Conservation (phyloP, 1,140 invertebrate species). For the Eufriesea mexicana region DNA sequence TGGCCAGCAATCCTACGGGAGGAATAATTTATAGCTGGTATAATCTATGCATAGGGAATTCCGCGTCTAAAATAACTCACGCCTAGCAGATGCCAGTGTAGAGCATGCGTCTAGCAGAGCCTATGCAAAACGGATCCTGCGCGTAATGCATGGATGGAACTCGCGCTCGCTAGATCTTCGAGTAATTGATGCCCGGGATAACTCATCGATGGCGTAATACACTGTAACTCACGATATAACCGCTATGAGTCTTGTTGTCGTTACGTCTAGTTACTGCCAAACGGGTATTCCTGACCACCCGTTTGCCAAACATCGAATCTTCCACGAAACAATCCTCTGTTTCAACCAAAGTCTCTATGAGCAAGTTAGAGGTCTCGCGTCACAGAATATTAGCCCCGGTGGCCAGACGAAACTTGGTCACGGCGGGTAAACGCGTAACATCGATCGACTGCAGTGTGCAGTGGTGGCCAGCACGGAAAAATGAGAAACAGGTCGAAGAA, state of each 20-base stretch:
- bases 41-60: constrained; percentile 36
- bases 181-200: constrained; percentile 12
- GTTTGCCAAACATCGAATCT: too few species aligned
- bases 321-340: too few species aligned
- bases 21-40: constrained; percentile 19
- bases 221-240: too few species aligned
- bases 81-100: not conserved
- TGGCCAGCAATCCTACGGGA: not conserved
- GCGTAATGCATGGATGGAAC: constrained; percentile 10
- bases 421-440: not conserved
- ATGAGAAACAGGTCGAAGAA: constrained; percentile 28
- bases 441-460: not conserved
- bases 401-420: not conserved
- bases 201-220: not conserved
- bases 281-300: too few species aligned
- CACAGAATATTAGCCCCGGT: too few species aligned
- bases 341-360: too few species aligned
- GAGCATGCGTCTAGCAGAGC: not conserved
- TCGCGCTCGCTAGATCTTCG: not conserved
- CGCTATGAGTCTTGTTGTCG: too few species aligned
- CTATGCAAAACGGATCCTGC: not conserved
- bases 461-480: not conserved
- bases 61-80: constrained; percentile 15
- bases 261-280: too few species aligned
- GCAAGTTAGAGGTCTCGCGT: too few species aligned